Percentiles rank a stretch among this genome's conserved stretches.
phyloP scores from a whole-genome alignment of 2,113 vertebrate genomes.

The Uropsilus gracilis region DNA sequence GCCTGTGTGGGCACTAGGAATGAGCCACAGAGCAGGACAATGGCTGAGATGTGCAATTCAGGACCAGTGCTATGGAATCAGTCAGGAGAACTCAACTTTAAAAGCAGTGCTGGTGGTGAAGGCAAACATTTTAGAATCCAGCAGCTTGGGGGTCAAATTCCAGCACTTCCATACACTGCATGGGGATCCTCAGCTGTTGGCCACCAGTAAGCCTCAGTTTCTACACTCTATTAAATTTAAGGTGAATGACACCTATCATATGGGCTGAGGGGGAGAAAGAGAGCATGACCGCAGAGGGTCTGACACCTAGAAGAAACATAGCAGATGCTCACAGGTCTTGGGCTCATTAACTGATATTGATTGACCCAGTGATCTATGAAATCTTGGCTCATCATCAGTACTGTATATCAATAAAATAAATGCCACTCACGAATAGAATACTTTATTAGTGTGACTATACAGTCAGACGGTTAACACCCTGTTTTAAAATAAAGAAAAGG shows the following conservation, averaged over 20 bases:
- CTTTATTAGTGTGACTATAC: neutral
- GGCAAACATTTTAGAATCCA: neutral
- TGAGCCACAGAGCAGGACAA: neutral
- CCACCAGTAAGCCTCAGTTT: neutral
- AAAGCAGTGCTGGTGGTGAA: neutral
- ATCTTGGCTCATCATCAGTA: neutral
- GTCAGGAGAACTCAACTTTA: neutral
- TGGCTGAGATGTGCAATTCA: neutral
- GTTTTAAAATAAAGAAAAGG: constrained; percentile 35
- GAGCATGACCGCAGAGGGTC: neutral
- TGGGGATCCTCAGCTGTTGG: neutral
- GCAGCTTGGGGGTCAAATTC: neutral
- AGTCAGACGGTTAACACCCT: neutral
- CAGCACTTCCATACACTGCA: neutral
- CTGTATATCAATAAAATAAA: constrained; percentile 1
- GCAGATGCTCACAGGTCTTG: neutral
- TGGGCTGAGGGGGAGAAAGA: neutral
- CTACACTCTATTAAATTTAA: neutral
- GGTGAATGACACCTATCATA: neutral
- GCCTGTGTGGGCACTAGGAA: neutral
- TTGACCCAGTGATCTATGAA: neutral
- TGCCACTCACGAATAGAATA: neutral
- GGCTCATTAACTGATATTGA: neutral
- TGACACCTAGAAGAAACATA: neutral
- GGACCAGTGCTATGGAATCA: neutral